Conservation (phyloP, 2,888 invertebrate species). For the Melanostoma mellinum region DNA sequence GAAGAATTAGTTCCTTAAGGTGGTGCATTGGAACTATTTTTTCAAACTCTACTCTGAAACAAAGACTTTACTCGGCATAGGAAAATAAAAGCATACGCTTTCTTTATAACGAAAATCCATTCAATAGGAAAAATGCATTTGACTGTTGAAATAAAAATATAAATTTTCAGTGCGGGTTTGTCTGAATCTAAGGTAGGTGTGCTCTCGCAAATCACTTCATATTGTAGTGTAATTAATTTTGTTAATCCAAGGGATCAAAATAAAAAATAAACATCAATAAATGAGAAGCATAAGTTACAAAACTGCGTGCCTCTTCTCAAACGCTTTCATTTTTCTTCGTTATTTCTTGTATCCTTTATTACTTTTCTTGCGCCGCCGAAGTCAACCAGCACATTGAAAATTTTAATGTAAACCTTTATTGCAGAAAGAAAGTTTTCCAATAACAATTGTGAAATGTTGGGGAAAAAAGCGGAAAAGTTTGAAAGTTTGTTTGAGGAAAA, state of each 20-base stretch:
- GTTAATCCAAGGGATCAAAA: conserved; percentile 48
- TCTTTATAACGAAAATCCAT: no score
- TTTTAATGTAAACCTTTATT: conserved; percentile 73
- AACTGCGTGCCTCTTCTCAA: conserved; percentile 48
- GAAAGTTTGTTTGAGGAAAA: conserved; percentile 70
- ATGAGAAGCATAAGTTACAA: conserved; percentile 41
- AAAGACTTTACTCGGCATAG: no score
- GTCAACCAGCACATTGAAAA: conserved; percentile 72
- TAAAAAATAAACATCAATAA: conserved; percentile 3
- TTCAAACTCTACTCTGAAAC: no score
- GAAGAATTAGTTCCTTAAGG: no score
- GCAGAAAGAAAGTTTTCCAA: conserved; percentile 72
- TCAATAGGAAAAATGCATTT: no score
- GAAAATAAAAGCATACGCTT: no score
- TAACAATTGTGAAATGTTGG: conserved; percentile 73
- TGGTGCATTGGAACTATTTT: no score
- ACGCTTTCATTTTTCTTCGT: conserved; percentile 21
- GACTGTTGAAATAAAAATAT: no score
- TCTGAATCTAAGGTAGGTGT: no score
- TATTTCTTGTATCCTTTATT: conserved; percentile 65
- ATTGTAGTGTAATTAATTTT: conserved; percentile 54
- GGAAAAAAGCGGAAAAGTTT: conserved; percentile 73
- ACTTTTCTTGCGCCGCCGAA: conserved; percentile 70
- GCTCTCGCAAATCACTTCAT: neutral
- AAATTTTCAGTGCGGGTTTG: no score